phyloP scores from a whole-genome alignment of 1,140 invertebrate genomes.

The Ips typographus region DNA sequence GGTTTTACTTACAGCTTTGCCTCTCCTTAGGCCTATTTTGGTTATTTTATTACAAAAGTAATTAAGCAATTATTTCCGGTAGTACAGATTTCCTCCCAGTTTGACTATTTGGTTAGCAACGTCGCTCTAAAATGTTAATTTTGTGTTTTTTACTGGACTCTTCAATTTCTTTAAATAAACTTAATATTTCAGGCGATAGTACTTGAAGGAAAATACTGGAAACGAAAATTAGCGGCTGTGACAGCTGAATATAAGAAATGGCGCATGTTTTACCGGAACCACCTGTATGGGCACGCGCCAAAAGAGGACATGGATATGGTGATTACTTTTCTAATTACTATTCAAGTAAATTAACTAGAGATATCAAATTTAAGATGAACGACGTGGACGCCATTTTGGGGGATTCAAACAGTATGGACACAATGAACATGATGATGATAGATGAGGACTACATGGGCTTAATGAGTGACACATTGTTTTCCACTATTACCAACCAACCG shows the following conservation, averaged over 20 bases:
- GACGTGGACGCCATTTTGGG: constrained; percentile 79
- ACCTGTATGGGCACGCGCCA: constrained; percentile 71
- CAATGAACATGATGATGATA: constrained; percentile 78
- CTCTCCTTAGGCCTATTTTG: too few relatives aligned
- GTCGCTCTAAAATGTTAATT: too few relatives aligned
- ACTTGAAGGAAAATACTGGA: constrained; percentile 99
- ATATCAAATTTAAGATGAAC: constrained; percentile 57
- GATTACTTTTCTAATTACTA: constrained; percentile 42
- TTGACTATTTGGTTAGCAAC: too few relatives aligned
- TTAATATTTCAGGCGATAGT: constrained; percentile 73
- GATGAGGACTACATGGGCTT: constrained; percentile 89
- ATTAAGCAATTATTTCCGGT: too few relatives aligned
- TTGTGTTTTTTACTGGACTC: too few relatives aligned
- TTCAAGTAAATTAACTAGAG: too few relatives aligned
- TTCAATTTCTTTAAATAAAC: too few relatives aligned
- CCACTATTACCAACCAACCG: constrained; percentile 85
- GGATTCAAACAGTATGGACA: constrained; percentile 64
- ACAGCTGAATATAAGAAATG: constrained; percentile 99
- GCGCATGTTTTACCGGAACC: constrained; percentile 92
- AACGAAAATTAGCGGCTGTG: constrained; percentile 91
- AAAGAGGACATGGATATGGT: constrained; percentile 78
- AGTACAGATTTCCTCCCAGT: too few relatives aligned
- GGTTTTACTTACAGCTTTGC: too few relatives aligned
- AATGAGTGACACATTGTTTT: constrained; percentile 88
- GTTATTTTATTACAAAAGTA: too few relatives aligned